Conservation (phyloP, 2,888 invertebrate genomes). For the Achlya flavicornis region DNA sequence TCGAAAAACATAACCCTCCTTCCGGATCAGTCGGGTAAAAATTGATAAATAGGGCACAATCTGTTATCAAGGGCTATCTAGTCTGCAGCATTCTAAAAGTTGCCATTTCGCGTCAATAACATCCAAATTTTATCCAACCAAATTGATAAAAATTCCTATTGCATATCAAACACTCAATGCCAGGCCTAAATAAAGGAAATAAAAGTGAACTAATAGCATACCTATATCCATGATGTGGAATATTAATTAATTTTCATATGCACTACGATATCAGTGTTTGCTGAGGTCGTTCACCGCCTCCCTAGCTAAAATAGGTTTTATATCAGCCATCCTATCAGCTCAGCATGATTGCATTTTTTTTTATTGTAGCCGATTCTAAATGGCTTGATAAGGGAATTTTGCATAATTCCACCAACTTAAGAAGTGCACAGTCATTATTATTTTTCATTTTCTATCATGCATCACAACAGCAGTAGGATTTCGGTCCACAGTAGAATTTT, state of each 20-base stretch:
- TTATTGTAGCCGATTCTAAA: slow-evolving; percentile 8
- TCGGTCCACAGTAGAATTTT: no score
- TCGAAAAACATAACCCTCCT: no score
- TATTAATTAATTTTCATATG: slow-evolving; percentile 30
- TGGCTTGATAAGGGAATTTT: neutral
- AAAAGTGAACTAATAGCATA: neutral
- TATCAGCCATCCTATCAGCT: slow-evolving; percentile 36
- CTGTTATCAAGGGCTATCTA: no score
- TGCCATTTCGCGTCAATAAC: no score
- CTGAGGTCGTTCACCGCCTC: slow-evolving; percentile 52
- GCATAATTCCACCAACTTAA: neutral
- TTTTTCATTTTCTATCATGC: neutral
- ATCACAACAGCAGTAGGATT: neutral
- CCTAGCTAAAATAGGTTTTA: slow-evolving; percentile 42
- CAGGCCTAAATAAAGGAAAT: neutral
- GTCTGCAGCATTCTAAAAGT: no score
- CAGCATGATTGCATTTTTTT: slow-evolving; percentile 32
- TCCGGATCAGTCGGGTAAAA: no score
- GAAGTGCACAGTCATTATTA: neutral
- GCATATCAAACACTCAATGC: neutral
- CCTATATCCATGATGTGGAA: slow-evolving; percentile 13
- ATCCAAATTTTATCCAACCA: neutral
- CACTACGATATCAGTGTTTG: slow-evolving; percentile 37
- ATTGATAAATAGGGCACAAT: no score
- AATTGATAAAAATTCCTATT: neutral